Percentiles rank a stretch among this genome's conserved stretches.
Evolutionary conservation across 1,140 invertebrate species (phyloP).

Genomic region (Heliconius hermathena): DNA sequence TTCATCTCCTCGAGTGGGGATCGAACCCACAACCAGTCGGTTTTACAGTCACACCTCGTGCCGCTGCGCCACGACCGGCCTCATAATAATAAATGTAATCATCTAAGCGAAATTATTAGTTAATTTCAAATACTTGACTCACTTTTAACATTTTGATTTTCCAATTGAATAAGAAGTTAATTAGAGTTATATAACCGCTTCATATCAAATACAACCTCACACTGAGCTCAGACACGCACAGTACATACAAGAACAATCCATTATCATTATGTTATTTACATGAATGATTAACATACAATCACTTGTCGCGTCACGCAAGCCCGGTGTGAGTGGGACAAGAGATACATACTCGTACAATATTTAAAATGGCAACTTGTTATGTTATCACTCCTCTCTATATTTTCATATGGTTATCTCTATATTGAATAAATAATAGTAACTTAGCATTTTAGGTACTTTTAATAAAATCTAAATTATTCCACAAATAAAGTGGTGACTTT

Average conservation of each 20-base stretch:
- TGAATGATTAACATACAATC: conserved; percentile 2
- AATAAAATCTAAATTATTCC: too few species aligned
- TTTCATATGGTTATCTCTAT: too few species aligned
- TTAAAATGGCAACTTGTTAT: neutral
- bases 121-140: neutral
- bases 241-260: neutral
- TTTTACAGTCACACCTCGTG: too few species aligned
- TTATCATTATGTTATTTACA: neutral
- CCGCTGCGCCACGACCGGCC: too few species aligned
- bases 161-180: neutral
- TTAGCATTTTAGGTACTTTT: too few species aligned
- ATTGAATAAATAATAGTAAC: too few species aligned
- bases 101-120: neutral
- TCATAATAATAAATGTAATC: neutral
- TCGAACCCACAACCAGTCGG: too few species aligned
- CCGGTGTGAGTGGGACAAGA: neutral
- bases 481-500: too few species aligned
- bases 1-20: too few species aligned
- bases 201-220: neutral
- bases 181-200: neutral
- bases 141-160: neutral
- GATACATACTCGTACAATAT: neutral
- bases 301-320: neutral
- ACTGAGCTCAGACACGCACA: neutral
- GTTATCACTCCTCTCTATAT: too few species aligned